Evolutionary conservation across 1,140 invertebrate genomes (phyloP).

Genomic region (Palaemon carinicauda): DNA sequence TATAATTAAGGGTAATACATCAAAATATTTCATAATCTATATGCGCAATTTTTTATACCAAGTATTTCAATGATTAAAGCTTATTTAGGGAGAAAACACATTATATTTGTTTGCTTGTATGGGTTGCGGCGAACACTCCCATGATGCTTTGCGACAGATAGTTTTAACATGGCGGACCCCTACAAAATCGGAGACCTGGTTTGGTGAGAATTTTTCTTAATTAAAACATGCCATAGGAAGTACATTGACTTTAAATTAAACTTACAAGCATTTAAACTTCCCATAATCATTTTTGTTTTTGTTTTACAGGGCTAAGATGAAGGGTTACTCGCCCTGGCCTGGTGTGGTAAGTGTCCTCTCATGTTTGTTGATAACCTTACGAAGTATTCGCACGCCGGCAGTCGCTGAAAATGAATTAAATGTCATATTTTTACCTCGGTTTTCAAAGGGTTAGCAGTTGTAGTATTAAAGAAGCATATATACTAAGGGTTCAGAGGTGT

Average conservation of each 20-base stretch:
- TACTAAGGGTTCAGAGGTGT: background rate
- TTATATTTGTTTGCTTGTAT: background rate
- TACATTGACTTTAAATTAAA: background rate
- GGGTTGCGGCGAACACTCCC: background rate
- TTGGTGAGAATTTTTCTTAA: constrained; percentile 36
- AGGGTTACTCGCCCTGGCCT: constrained; percentile 64
- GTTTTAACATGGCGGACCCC: constrained; percentile 55
- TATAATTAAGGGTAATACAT: too few species aligned
- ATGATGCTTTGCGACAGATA: constrained; percentile 10
- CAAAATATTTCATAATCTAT: background rate
- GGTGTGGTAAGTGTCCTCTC: constrained; percentile 55
- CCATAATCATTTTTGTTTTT: background rate
- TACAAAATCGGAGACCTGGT: constrained; percentile 58
- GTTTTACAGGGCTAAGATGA: constrained; percentile 63
- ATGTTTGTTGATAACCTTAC: background rate
- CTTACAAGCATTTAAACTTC: background rate
- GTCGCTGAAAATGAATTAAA: too few species aligned
- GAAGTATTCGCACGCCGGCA: background rate
- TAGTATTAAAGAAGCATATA: background rate
- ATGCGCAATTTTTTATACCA: background rate
- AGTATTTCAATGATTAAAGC: background rate
- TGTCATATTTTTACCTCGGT: too few species aligned
- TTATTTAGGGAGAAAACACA: background rate
- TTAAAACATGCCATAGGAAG: background rate
- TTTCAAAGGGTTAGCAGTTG: too few species aligned